phyloP scores from a whole-genome alignment of 1,140 invertebrate genomes.

The Saccostrea echinata region DNA sequence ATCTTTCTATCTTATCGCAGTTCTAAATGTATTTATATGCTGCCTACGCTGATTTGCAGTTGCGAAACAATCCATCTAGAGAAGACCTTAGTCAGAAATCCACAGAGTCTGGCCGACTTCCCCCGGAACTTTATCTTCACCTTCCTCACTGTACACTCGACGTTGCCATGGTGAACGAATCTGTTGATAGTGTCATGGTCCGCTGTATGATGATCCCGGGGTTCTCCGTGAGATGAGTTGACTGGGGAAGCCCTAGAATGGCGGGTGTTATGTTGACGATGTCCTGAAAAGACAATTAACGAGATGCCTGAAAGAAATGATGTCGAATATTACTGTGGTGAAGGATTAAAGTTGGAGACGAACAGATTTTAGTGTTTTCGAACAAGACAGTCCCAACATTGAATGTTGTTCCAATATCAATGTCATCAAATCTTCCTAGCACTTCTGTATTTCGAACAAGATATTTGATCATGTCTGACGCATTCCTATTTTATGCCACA shows the following conservation, averaged over 20 bases:
- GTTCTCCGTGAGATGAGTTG: not conserved
- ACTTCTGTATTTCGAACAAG: no score
- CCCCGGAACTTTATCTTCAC: conserved; percentile 29
- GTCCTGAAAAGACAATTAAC: not conserved
- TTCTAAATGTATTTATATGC: no score
- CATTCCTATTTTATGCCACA: no score
- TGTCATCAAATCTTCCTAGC: no score
- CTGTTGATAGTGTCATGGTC: not conserved
- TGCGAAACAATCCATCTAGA: not conserved
- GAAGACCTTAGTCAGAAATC: conserved; percentile 3
- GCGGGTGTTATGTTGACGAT: not conserved
- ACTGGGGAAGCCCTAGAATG: not conserved
- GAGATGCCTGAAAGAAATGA: no score
- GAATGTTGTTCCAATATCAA: no score
- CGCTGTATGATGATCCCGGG: not conserved
- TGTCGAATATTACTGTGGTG: no score
- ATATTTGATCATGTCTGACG: no score
- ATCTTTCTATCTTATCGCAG: no score
- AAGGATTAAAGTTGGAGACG: no score
- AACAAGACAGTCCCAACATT: no score
- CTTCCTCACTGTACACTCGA: not conserved
- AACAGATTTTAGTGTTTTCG: no score
- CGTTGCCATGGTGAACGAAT: not conserved
- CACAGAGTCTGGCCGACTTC: conserved; percentile 2
- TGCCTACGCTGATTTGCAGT: conserved; percentile 23